Conservation (phyloP, 2,888 invertebrate genomes). For the Deroplatys truncata region DNA sequence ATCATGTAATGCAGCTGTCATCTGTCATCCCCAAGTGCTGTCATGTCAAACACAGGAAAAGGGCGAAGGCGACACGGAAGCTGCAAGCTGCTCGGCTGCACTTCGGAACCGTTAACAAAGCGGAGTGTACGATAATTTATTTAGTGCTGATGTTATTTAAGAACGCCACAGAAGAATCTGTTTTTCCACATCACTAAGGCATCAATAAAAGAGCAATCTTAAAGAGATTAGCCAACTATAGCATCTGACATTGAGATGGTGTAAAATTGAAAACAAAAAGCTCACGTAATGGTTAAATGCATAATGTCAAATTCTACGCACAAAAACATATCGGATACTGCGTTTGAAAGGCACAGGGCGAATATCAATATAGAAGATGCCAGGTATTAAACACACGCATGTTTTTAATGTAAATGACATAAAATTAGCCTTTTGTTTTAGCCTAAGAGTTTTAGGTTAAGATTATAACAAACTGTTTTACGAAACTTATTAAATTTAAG, state of each 20-base stretch:
- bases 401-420: no score
- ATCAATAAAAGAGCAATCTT: background rate
- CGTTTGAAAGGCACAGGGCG: conserved; percentile 22
- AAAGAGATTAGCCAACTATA: background rate
- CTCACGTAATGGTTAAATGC: background rate
- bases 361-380: conserved; percentile 17
- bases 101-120: background rate
- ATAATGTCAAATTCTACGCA: background rate
- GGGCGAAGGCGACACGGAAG: background rate
- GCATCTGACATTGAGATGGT: background rate
- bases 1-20: background rate
- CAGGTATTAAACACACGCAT: conserved; percentile 10
- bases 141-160: background rate
- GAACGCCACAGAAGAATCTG: background rate
- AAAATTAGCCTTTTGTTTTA: no score
- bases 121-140: background rate
- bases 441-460: no score
- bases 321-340: conserved; percentile 4
- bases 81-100: background rate
- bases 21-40: background rate
- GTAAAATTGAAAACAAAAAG: background rate
- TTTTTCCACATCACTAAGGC: background rate
- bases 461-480: no score
- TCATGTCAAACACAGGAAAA: background rate
- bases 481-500: no score